Percentiles rank a stretch among this genome's conserved stretches.
Conservation (phyloP, 1,140 invertebrate species). For the Magallana ariakensis region DNA sequence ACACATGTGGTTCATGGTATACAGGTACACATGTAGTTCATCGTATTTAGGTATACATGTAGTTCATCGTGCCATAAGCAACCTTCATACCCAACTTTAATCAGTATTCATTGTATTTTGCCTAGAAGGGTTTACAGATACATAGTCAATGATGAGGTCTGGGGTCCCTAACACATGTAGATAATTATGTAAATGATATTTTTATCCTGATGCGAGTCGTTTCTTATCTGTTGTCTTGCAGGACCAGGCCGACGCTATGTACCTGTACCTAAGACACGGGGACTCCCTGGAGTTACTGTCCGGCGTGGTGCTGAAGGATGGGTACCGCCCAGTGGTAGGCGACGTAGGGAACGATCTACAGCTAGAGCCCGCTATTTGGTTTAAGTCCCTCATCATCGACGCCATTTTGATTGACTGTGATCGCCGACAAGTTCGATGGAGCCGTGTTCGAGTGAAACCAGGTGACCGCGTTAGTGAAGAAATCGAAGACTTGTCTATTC, state of each 20-base stretch:
- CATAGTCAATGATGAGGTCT: too few species aligned
- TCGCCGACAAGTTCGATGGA: conserved; percentile 49
- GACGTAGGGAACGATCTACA: conserved; percentile 41
- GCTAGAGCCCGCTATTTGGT: conserved; percentile 61
- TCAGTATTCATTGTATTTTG: too few species aligned
- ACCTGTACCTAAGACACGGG: conserved; percentile 40
- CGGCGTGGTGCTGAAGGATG: conserved; percentile 47
- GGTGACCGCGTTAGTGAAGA: not conserved
- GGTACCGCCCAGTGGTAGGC: conserved; percentile 50
- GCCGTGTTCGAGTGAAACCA: conserved; percentile 10
- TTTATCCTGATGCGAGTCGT: too few species aligned
- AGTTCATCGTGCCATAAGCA: too few species aligned
- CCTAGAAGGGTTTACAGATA: too few species aligned
- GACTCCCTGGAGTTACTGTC: conserved; percentile 32
- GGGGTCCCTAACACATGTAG: too few species aligned
- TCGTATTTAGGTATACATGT: too few species aligned
- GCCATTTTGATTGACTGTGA: conserved; percentile 58
- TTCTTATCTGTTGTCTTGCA: not conserved
- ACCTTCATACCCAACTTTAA: too few species aligned
- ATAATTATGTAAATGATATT: too few species aligned
- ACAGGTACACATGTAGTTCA: too few species aligned
- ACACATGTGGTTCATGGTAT: too few species aligned
- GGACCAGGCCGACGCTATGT: conserved; percentile 4
- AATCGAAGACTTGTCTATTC: not conserved
- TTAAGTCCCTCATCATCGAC: conserved; percentile 58